Conservation (phyloP, 2,888 invertebrate genomes). For the Patella depressa region DNA sequence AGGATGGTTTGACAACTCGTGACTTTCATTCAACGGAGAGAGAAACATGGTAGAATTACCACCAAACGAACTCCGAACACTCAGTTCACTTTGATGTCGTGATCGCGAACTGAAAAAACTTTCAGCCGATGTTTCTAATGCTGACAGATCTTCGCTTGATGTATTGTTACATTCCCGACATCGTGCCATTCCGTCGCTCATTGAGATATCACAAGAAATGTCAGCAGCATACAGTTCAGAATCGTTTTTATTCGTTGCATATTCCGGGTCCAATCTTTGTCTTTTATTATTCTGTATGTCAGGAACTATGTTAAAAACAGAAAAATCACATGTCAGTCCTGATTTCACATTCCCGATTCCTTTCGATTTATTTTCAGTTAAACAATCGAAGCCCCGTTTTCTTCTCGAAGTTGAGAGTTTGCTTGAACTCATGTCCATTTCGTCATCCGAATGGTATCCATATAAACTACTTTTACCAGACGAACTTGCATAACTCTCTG, state of each 20-base stretch:
- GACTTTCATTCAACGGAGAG: background rate
- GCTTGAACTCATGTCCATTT: conserved; percentile 26
- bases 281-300: background rate
- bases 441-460: conserved; percentile 53
- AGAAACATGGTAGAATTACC: conserved; percentile 30
- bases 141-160: conserved; percentile 13
- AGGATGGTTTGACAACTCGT: background rate
- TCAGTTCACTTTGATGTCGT: conserved; percentile 21
- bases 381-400: background rate
- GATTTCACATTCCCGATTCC: conserved; percentile 13
- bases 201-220: background rate
- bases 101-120: background rate
- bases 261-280: background rate
- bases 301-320: background rate
- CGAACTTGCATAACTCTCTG: background rate
- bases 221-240: conserved; percentile 7
- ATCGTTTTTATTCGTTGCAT: background rate
- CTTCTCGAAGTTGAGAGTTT: conserved; percentile 6
- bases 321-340: conserved; percentile 37
- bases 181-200: background rate
- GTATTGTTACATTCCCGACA: conserved; percentile 16
- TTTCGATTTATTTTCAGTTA: background rate
- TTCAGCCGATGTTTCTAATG: background rate
- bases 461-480: conserved; percentile 22
- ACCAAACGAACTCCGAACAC: conserved; percentile 25